Percentiles rank a stretch among this genome's conserved stretches.
These are phyloP conservation scores for Henricia sp. DNA, from an alignment of 53 echinoderm and acorn worm genomes.

Conservation along the genomic window DNA sequence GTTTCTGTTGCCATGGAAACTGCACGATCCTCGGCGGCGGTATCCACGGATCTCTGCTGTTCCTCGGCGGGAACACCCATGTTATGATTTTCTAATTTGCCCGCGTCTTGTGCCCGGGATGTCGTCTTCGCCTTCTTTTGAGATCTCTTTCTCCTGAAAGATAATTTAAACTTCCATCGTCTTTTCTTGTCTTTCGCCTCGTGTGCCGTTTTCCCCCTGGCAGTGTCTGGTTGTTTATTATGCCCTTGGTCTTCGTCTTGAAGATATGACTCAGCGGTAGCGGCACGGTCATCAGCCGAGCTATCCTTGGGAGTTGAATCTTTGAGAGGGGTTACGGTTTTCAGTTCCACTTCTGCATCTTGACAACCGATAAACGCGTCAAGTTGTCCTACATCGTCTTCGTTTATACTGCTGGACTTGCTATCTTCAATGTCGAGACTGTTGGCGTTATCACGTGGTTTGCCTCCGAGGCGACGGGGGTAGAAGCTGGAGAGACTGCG, in stretches of 20 bases:
- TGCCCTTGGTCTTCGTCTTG: not conserved
- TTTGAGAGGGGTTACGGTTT: no score
- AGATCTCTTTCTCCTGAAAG: constrained; percentile 5
- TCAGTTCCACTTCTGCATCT: no score
- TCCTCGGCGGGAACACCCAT: not conserved
- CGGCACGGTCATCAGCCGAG: not conserved
- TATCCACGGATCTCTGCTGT: not conserved
- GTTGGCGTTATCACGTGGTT: no score
- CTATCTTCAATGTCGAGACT: no score
- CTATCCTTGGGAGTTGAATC: not conserved
- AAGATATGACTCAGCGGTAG: not conserved
- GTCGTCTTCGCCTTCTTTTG: not conserved
- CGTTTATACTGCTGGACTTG: no score
- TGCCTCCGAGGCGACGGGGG: no score
- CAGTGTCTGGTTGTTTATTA: not conserved
- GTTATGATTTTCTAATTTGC: not conserved
- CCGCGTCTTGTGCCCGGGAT: not conserved
- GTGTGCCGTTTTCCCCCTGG: not conserved
- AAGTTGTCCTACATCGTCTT: no score
- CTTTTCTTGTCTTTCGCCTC: not conserved
- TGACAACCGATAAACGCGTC: no score
- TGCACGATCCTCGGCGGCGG: not conserved
- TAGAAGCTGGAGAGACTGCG: no score
- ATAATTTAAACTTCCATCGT: constrained; percentile 6
- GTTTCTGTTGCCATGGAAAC: constrained; percentile 1